Conservation (phyloP, 2,797 vertebrate genomes). For the Podarcis lilfordi region DNA sequence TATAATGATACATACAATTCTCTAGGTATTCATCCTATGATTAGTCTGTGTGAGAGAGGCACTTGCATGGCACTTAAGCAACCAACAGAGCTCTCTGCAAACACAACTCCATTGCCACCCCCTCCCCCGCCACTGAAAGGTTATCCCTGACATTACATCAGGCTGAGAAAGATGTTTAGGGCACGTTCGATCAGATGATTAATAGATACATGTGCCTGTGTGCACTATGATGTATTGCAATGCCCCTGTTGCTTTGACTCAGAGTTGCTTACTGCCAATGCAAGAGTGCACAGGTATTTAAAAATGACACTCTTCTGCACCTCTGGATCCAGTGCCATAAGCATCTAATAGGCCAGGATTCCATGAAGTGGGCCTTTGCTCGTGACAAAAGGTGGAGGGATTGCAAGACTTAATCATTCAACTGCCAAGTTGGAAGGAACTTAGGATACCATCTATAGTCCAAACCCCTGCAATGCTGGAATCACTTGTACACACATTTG, state of each 20-base stretch:
- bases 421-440: too few relatives aligned
- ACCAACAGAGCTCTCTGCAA: neutral
- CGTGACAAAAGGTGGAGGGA: too few relatives aligned
- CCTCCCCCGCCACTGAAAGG: slow-evolving; percentile 15
- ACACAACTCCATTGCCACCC: neutral
- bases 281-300: slow-evolving; percentile 34
- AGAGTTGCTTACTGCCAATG: slow-evolving; percentile 38
- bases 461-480: too few relatives aligned
- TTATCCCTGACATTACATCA: slow-evolving; percentile 33
- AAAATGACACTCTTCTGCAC: slow-evolving; percentile 37
- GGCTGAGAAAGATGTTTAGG: neutral
- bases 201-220: slow-evolving; percentile 29
- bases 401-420: too few relatives aligned
- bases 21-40: neutral
- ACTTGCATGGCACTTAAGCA: neutral
- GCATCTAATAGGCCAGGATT: neutral
- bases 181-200: slow-evolving; percentile 24
- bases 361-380: neutral
- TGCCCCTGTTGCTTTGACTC: slow-evolving; percentile 36
- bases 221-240: slow-evolving; percentile 44
- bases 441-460: too few relatives aligned
- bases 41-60: neutral
- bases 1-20: neutral
- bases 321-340: neutral
- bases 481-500: too few relatives aligned